A percentile compares a stretch with the other conserved stretches of the same genome.
phyloP scores from a whole-genome alignment of 2,113 vertebrate genomes.

The Rhinolophus ferrumequinum region DNA sequence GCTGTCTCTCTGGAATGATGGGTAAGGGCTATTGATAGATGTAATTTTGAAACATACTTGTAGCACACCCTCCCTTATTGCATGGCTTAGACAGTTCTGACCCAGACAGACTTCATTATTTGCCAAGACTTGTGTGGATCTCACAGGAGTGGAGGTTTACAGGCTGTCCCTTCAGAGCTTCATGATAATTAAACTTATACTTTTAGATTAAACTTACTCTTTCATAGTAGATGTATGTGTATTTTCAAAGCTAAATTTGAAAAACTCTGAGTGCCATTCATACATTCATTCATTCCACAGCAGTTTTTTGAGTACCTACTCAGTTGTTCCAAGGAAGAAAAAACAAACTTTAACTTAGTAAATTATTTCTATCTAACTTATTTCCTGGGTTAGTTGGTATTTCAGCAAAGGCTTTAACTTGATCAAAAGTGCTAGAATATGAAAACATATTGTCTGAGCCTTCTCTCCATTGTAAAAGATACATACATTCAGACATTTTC shows the following conservation, averaged over 20 bases:
- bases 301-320: not conserved
- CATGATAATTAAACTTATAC: not conserved
- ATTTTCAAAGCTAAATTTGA: not conserved
- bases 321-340: not conserved
- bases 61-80: not conserved
- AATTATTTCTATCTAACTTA: not conserved
- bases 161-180: not conserved
- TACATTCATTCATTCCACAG: not conserved
- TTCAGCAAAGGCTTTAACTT: not conserved
- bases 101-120: not conserved
- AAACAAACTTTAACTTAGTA: not conserved
- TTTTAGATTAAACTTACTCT: not conserved
- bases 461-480: not conserved
- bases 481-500: not conserved
- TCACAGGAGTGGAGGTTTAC: rapidly evolving
- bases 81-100: not conserved
- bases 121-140: not conserved
- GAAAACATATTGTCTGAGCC: not conserved
- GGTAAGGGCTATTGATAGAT: constrained; percentile 84
- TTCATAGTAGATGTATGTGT: not conserved
- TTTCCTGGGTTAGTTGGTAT: not conserved
- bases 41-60: not conserved
- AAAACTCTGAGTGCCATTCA: not conserved
- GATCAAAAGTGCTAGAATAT: not conserved
- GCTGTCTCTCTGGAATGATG: constrained; percentile 96